Evolutionary conservation across 2,797 vertebrate genomes (phyloP), one percentile per base, ranked within the genome.

Genomic region (Graptemys geographica): DNA sequence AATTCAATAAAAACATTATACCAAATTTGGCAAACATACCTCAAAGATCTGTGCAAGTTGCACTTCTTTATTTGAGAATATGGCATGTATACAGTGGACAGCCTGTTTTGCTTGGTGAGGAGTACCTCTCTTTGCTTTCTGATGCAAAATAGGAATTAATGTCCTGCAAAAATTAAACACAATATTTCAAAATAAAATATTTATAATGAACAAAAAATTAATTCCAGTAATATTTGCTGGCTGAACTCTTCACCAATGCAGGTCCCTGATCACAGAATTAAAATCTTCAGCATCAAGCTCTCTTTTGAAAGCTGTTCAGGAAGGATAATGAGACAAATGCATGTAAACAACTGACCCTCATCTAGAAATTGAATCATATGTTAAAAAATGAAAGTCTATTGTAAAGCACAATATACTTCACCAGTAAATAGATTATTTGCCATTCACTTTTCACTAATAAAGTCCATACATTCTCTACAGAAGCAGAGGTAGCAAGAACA

Each of bases 61-160:
- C 92, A 99, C 99, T 98, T 99, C 99, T 97, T 99, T 99, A 98
- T 99, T 99, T 97, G 99, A 99, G 97, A 99, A 99, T 97, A 99
- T 99, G 95, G 99, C 99, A 84, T 99, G 99, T 98, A 99, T 99
- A 97, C 99, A 99, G 97, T 99, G 99, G 90, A 99, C 99, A 11
- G 99, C 99, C 98, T 99, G 99, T 96, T 99, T 99, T 97, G 99
- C 99, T 98, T 99, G 99, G 97, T 99, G 99, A 94, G 99, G 99
- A 41, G 99, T 99, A 88, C 99, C 99, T 95, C 99, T 98, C 97
- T 99, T 99, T 87, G 99, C 99, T 98, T 99, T 99, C 97, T 99
- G 99, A 98, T 99, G 99, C 97, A 99, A 98, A 98, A 99, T 98
- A 8, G 99, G 99, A 98, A 99, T 99, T 97, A 99, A 98, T 79